phyloP scores from a whole-genome alignment of 2,888 invertebrate species.

The Tubulanus polymorphus region DNA sequence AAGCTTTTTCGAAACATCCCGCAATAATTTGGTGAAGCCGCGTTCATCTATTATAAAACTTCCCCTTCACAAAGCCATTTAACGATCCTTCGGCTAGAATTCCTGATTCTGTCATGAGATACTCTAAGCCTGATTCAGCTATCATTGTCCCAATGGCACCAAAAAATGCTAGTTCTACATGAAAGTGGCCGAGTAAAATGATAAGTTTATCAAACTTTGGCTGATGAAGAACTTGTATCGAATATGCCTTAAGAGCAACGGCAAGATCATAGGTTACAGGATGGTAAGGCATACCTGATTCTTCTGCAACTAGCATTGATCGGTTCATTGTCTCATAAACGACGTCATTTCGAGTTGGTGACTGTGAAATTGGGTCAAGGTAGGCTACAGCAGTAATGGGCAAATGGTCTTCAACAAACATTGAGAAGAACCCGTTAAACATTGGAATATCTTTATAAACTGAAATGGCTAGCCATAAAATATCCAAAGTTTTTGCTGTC shows the following conservation, averaged over 20 bases:
- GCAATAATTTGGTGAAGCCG: conserved; percentile 10
- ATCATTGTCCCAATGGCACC: conserved; percentile 3
- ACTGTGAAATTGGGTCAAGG: conserved; percentile 13
- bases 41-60: conserved; percentile 13
- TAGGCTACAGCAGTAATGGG: conserved; percentile 14
- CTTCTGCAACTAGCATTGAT: conserved; percentile 11
- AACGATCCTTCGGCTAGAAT: conserved; percentile 16
- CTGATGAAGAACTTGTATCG: neutral
- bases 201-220: conserved; percentile 1
- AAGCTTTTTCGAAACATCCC: conserved; percentile 2
- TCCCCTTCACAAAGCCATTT: conserved; percentile 13
- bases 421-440: conserved; percentile 9
- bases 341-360: conserved; percentile 16
- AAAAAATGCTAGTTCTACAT: conserved; percentile 3
- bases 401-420: conserved; percentile 8
- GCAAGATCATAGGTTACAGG: conserved; percentile 16
- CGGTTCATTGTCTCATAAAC: conserved; percentile 15
- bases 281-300: conserved; percentile 11
- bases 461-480: conserved; percentile 4
- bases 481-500: neutral
- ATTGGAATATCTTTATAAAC: neutral
- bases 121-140: conserved; percentile 4
- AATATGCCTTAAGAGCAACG: conserved; percentile 16
- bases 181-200: conserved; percentile 4
- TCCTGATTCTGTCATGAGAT: conserved; percentile 12